These are phyloP conservation scores for Anoplophora glabripennis DNA, from an alignment of 1,140 invertebrate genomes.

Conservation along the genomic window DNA sequence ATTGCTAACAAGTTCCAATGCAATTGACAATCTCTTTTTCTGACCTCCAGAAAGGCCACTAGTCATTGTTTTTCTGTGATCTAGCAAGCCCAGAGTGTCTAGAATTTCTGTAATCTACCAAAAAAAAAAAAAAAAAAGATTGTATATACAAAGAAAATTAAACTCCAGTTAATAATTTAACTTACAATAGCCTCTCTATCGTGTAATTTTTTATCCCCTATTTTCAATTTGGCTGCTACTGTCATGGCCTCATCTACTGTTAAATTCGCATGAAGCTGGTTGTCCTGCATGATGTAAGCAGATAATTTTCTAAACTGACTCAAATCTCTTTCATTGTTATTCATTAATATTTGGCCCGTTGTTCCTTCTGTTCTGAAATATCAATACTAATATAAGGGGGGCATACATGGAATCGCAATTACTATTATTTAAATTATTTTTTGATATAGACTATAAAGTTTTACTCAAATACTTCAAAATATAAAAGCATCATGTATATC, in stretches of 20 bases:
- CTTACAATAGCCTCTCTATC: conserved; percentile 84
- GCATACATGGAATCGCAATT: too few species aligned
- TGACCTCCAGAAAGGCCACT: conserved; percentile 91
- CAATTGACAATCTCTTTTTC: conserved; percentile 93
- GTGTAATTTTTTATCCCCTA: conserved; percentile 67
- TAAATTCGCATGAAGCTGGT: conserved; percentile 89
- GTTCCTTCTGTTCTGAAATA: conserved; percentile 68
- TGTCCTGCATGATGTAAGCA: conserved; percentile 98
- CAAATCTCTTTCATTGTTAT: conserved; percentile 82
- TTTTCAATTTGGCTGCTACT: conserved; percentile 87
- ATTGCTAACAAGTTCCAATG: conserved; percentile 94
- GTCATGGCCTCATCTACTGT: conserved; percentile 92
- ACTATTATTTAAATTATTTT: too few species aligned
- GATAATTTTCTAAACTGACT: conserved; percentile 90
- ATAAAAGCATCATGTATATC: too few species aligned
- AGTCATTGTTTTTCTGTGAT: conserved; percentile 85
- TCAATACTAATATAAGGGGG: too few species aligned
- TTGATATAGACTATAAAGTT: too few species aligned
- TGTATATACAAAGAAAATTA: not conserved
- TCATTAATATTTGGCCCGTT: conserved; percentile 79
- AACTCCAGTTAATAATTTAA: conserved; percentile 11
- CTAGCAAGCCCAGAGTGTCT: conserved; percentile 81
- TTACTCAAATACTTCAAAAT: too few species aligned
- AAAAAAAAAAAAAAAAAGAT: conserved; percentile 5
- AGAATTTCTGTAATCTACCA: conserved; percentile 85